A percentile compares a stretch with the other conserved stretches of the same genome.
Evolutionary conservation across 1,140 invertebrate species (phyloP).

Genomic region (Pogonomyrmex californicus): DNA sequence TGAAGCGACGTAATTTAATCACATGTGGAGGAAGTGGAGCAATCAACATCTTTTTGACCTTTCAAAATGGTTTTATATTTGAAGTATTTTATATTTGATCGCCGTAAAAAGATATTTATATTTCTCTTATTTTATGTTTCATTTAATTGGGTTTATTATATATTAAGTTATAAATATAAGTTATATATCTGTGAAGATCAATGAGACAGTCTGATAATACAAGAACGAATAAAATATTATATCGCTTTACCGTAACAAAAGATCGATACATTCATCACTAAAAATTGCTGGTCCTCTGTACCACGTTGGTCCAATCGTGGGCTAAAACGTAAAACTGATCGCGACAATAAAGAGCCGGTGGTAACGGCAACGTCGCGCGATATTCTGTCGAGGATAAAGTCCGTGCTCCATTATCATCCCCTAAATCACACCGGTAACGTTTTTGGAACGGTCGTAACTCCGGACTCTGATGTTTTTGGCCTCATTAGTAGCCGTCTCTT

Average conservation of each 20-base stretch:
- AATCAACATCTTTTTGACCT: neutral
- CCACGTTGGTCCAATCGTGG: conserved; percentile 10
- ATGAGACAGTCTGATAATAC: neutral
- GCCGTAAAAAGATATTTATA: neutral
- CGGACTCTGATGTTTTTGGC: conserved; percentile 83
- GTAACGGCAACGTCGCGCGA: conserved; percentile 14
- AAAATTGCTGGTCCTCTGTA: conserved; percentile 10
- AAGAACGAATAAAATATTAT: neutral
- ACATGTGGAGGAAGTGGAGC: neutral
- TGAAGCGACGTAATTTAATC: neutral
- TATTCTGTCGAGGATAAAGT: conserved; percentile 71
- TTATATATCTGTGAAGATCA: neutral
- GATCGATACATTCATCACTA: conserved; percentile 19
- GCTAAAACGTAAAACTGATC: conserved; percentile 41
- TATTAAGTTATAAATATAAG: neutral
- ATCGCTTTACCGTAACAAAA: neutral
- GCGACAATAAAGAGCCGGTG: conserved; percentile 35
- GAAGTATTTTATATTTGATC: neutral
- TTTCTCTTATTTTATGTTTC: neutral
- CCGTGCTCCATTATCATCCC: conserved; percentile 84
- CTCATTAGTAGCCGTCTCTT: conserved; percentile 85
- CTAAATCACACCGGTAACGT: conserved; percentile 84
- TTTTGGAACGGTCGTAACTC: conserved; percentile 84
- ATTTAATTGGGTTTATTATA: neutral
- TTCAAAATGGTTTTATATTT: neutral